Base-by-base conservation (phyloP, 2,888 invertebrate species). In the Nephrotoma flavescens region DNA sequence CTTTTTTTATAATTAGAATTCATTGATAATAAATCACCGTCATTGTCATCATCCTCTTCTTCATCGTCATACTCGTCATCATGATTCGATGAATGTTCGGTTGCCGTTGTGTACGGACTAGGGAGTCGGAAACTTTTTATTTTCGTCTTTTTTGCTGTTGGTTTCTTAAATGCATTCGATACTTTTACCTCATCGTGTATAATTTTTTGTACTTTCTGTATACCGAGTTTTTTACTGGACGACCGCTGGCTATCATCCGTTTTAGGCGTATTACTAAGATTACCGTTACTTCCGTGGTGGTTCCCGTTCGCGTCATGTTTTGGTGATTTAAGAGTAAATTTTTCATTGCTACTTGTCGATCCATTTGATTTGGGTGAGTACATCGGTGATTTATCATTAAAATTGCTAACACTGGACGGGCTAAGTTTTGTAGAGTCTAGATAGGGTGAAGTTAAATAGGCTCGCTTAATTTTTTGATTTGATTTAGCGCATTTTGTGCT, bases 401-500 rank as follows among this genome's bases (percentile, higher is more conserved):
- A 41, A 41, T 41, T 83, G 2, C 83, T 42, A 83, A 12, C 83
- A 84, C 84, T 84, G 6, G 84, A 84, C 9, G 84, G 84, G 7
- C 42, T 84, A n/a, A 15, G 19, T 84, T 84, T 84, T 6, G n/a
- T 42, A 7, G 84, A 15, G 12, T 84, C 84, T 15, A 15, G 7
- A 84, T 41, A 41, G 42, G 84, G 41, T 9, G 84, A 42, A 0
- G 83, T 85, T 15, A 86, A 6, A 7, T 83, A 83, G 41, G 86
- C 31, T 44, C 88, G 87, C 44, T 86, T 87, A 45, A 88, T 88
- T 86, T 87, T 87, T 86, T 87, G 87, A 87, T 88, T 88, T n/a
- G 87, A 87, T 83, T 87, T 88, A 42, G 88, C 88, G 86, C 88
- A 88, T 87, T 88, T 88, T 41, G 87, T 87, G 84, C 88, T 88